Base-by-base conservation (phyloP, 2,888 invertebrate genomes). In the Apoda limacodes region DNA sequence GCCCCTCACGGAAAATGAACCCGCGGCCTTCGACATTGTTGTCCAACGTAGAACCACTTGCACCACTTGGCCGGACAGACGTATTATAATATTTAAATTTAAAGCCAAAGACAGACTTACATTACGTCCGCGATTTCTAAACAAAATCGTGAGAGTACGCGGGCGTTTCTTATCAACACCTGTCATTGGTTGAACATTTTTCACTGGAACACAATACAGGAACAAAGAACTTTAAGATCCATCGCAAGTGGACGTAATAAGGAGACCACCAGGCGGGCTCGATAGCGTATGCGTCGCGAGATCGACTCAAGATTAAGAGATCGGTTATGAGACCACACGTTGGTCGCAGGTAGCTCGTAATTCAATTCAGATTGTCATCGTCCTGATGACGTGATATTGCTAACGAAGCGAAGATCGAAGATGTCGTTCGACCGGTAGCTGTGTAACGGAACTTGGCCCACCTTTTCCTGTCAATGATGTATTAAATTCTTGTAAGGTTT, bases 331-430 rank as follows among this genome's bases (percentile, higher is more conserved):
- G 76, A 78, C 80, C 80, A 80, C 80, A 80, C 78, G 63, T 59
- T 63, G 59, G 69, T 60, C 57, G 63, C 75, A 75, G 74, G 78
- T 75, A 76, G 76, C 67, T 61, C 51, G 76, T 74, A 68, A 74
- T 76, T 76, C 72, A 72, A 80, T 74, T 68, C 62, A 69, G 80
- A 80, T 80, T 80, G 80, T 80, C 80, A 76, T 80, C 76, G 64
- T 64, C 54, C 54, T 59, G 74, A 75, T 75, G 69, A 71, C 60
- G 66, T 64, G 76, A 78, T 76, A 74, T 57, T 40, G 7, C 67
- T 78, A 78, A 80, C 76, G 76, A 78, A 76, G 72, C 68, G 63
- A 63, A 58, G 67, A 68, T 60, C 54, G 68, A 66, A 52, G 52
- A 49, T 37, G 43, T 46, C 44, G 52, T 47, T 44, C 32, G 46